Evolutionary conservation across 2,113 vertebrate species (phyloP).

Genomic region (Embiotoca jacksoni): DNA sequence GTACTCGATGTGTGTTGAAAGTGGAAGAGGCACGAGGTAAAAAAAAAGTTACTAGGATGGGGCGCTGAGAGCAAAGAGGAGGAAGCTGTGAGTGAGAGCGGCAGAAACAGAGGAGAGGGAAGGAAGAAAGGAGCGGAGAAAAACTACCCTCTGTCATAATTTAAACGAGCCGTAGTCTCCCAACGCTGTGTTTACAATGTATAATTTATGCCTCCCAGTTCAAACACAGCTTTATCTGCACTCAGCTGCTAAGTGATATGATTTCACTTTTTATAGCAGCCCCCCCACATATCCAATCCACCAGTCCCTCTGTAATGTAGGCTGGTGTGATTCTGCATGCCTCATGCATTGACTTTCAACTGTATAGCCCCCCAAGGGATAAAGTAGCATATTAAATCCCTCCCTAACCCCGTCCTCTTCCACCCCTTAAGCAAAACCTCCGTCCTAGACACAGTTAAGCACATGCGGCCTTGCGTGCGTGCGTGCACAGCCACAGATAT

Average conservation of each 20-base stretch:
- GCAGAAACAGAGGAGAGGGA: conserved; percentile 47
- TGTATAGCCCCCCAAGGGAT: conserved; percentile 71
- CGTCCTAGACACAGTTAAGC: conserved; percentile 52
- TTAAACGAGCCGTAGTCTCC: conserved; percentile 90
- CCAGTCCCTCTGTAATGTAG: conserved; percentile 60
- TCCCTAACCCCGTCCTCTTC: conserved; percentile 66
- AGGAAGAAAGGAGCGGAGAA: conserved; percentile 59
- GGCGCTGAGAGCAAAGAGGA: conserved; percentile 22
- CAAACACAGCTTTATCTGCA: conserved; percentile 91
- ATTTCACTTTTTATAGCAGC: conserved; percentile 86
- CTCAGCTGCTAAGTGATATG: conserved; percentile 93
- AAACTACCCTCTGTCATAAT: conserved; percentile 87
- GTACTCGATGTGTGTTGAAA: background rate
- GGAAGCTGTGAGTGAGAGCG: conserved; percentile 82
- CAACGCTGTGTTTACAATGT: conserved; percentile 92
- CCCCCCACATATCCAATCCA: conserved; percentile 43
- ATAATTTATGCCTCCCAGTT: conserved; percentile 94
- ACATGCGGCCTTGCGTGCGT: conserved; percentile 14
- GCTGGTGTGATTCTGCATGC: conserved; percentile 77
- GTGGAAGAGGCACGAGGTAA: conserved; percentile 4
- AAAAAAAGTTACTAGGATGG: conserved; percentile 20
- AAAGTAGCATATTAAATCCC: conserved; percentile 74
- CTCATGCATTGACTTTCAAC: conserved; percentile 78
- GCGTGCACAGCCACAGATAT: conserved; percentile 30
- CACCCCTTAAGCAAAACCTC: conserved; percentile 61